Conservation (phyloP, 2,113 vertebrate genomes). For the Plecotus auritus region DNA sequence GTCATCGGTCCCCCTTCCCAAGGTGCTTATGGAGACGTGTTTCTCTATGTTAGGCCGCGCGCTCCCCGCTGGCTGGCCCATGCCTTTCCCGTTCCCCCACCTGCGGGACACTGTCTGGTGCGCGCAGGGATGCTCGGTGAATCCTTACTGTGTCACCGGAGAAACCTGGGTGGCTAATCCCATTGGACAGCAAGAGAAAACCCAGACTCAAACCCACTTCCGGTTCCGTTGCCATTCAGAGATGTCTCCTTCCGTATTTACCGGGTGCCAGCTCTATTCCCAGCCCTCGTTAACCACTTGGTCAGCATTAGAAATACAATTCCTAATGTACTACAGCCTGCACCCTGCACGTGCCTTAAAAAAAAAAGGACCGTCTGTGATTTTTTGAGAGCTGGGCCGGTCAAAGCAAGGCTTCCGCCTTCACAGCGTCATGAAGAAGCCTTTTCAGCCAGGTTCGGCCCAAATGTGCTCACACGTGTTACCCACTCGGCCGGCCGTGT, state of each 20-base stretch:
- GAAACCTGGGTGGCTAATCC: background rate
- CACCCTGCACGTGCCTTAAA: background rate
- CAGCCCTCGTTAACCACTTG: background rate
- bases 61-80: too few relatives aligned
- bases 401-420: background rate
- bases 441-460: conserved; percentile 60
- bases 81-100: too few relatives aligned
- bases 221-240: background rate
- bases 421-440: background rate
- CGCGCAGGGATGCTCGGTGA: fast-evolving
- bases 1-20: fast-evolving
- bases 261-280: background rate
- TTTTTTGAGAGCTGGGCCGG: background rate
- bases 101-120: too few relatives aligned
- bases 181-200: background rate
- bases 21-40: fast-evolving
- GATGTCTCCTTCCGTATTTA: background rate
- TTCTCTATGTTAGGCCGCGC: fast-evolving
- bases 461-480: conserved; percentile 78
- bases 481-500: conserved; percentile 71
- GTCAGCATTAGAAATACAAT: background rate
- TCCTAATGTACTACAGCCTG: background rate
- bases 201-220: background rate
- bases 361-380: background rate
- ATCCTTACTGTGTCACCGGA: background rate